Evolutionary conservation across 2,797 vertebrate genomes (phyloP).

Genomic region (Ficedula albicollis): DNA sequence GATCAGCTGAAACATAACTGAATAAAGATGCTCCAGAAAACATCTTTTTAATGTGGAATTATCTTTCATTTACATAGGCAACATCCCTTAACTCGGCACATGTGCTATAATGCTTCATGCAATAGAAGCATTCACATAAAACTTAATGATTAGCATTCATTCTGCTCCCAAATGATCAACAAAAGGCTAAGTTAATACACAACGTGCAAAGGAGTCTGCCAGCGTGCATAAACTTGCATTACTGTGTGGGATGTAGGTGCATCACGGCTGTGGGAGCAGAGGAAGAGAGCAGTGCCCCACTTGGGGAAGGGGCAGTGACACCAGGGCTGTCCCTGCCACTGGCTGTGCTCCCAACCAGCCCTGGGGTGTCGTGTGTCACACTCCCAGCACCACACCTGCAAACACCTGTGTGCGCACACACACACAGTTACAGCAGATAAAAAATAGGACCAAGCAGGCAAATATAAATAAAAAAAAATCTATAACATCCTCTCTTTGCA

Average conservation of each 20-base stretch:
- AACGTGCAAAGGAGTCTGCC: neutral
- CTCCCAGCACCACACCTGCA: fast-evolving
- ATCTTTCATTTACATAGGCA: conserved; percentile 46
- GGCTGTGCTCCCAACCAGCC: fast-evolving
- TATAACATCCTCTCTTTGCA: neutral
- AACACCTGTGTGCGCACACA: fast-evolving
- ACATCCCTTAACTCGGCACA: conserved; percentile 19
- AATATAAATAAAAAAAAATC: neutral
- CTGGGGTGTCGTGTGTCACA: fast-evolving
- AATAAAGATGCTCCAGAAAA: conserved; percentile 57
- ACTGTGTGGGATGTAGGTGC: neutral
- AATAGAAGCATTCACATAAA: conserved; percentile 44
- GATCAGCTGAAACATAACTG: conserved; percentile 24
- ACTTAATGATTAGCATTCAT: conserved; percentile 42
- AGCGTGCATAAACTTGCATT: neutral
- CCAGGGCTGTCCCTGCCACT: neutral
- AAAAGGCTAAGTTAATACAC: conserved; percentile 25
- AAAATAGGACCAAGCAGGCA: neutral
- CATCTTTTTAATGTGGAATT: conserved; percentile 50
- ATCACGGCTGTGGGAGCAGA: neutral
- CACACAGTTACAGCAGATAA: neutral
- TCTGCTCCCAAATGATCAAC: conserved; percentile 27
- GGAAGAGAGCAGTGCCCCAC: neutral
- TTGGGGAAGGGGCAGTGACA: neutral
- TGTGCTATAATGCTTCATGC: neutral